Evolutionary conservation across 2,113 vertebrate genomes (phyloP), one percentile per base, ranked within the genome.

Genomic region (Lagopus leucura): DNA sequence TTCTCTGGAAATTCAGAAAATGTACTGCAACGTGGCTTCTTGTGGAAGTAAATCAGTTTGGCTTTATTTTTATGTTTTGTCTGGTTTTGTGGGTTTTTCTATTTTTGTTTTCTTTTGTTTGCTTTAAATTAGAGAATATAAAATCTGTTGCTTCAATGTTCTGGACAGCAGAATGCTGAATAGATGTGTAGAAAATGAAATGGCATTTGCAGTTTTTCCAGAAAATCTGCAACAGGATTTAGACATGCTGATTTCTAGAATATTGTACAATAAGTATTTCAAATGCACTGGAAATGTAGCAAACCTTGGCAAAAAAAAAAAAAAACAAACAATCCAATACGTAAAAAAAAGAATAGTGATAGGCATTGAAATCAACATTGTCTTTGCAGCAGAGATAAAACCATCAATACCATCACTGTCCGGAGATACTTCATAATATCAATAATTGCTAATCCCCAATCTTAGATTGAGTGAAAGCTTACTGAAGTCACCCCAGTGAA

Each of bases 181-280:
- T 58, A 67, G n/a, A 61, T 1, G 0, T 66, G 48, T 28, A 63
- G 45, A 87, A 91, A 42, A 54, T 28, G 27, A 54, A 28, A 28
- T 10, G 28, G 70, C 16, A 14, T 36, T 82, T 89, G 75, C 79
- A 76, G 76, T 67, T 67, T 71, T 89, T 91, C 74, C 69, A 89
- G 78, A 73, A 94, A 92, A 91, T 60, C 89, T 96, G 76, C 60
- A 88, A 38, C 28, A 18, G 77, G 43, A 71, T 86, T 88, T 78
- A 77, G 13, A 25, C 78, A 66, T 70, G 55, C 11, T 72, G 76
- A 86, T 78, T 92, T 66, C 65, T 48, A 28, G 27, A 27, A 82
- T 10, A 52, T 20, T 12, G 13, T 61, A 54, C 4, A 50, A 45
- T 81, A 28, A 57, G 28, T 65, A 65, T 91, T 90, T 90, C 75